Conservation (phyloP, 2,888 invertebrate genomes). For the Dynastes grantii region DNA sequence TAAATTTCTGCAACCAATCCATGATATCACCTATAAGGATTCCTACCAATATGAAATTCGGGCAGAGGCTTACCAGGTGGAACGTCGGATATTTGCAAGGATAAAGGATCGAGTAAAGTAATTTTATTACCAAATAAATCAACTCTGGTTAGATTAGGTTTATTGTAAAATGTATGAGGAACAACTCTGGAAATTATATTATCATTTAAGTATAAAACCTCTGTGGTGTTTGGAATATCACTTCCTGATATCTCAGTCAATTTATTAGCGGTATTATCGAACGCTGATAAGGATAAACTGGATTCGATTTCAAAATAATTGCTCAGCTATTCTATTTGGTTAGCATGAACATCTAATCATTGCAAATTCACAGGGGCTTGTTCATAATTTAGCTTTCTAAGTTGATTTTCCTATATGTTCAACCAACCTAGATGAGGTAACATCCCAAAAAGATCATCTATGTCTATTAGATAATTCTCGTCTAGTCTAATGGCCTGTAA, state of each 20-base stretch:
- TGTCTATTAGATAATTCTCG: conserved; percentile 86
- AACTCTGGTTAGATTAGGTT: conserved; percentile 86
- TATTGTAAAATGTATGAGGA: conserved; percentile 90
- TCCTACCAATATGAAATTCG: conserved; percentile 88
- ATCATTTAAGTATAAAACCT: conserved; percentile 84
- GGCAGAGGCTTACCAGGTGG: conserved; percentile 82
- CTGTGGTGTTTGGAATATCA: conserved; percentile 87
- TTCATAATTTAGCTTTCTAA: conserved; percentile 89
- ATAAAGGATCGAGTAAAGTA: conserved; percentile 82
- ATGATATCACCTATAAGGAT: conserved; percentile 91
- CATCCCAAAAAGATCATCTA: conserved; percentile 85
- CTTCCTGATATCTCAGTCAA: conserved; percentile 87
- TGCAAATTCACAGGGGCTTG: conserved; percentile 88
- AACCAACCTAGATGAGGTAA: conserved; percentile 88
- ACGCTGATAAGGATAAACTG: conserved; percentile 83
- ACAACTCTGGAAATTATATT: conserved; percentile 88
- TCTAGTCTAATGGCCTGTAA: conserved; percentile 87
- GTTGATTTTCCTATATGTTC: conserved; percentile 88
- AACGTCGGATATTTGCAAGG: conserved; percentile 83
- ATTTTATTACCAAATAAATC: conserved; percentile 88
- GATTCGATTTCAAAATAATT: conserved; percentile 90
- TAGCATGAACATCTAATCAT: conserved; percentile 89
- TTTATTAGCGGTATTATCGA: conserved; percentile 88
- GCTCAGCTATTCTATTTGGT: conserved; percentile 86
- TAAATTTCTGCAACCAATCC: conserved; percentile 91